Base-by-base conservation (phyloP, 2,888 invertebrate genomes). In the Cryptocephalus moraei region DNA sequence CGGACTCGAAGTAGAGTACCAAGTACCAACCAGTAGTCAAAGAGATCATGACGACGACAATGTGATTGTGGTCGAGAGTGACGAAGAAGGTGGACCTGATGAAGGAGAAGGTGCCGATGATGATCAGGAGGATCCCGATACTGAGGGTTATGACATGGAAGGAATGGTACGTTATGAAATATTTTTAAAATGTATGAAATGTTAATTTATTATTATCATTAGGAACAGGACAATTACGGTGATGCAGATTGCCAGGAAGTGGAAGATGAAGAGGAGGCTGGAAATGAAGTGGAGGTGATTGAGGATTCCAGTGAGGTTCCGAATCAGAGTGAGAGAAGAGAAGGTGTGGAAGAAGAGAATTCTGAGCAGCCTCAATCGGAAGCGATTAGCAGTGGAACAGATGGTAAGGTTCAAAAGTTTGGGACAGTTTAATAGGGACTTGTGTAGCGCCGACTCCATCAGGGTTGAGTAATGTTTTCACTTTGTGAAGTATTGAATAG, bases 11-110 rank as follows among this genome's bases (percentile, higher is more conserved):
- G 84, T 84, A n/a, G 86, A 87, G 62, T 84, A 84, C 64, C 84
- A 90, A 73, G 88, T 90, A 48, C 89, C 90, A 8, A 90, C 90
- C 0, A 89, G 89, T 14, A 89, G 89, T 32, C 88, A 90, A 61
- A 79, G 89, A 49, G 90, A 90, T 65, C 89, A 89, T 64, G 86
- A 89, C 61, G 88, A 89, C 63, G 87, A 88, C 55, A 64, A 63
- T 46, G 69, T 67, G 43, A 67, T 64, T 49, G 84, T 87, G 39
- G 82, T 87, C 40, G 84, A 86, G 0, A 87, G 86, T 63, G 86
- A 86, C 1, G 87, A 87, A 56, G 87, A 86, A 59, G 86, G 86
- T 44, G 84, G 82, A 56, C 61, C 66, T 8, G 68, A 68, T 44
- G 69, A 70, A 39, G 76, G 73, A 22, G 76, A 74, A 48, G 74